Base-by-base conservation (phyloP, 2,888 invertebrate genomes). In the Microdon myrmicae region DNA sequence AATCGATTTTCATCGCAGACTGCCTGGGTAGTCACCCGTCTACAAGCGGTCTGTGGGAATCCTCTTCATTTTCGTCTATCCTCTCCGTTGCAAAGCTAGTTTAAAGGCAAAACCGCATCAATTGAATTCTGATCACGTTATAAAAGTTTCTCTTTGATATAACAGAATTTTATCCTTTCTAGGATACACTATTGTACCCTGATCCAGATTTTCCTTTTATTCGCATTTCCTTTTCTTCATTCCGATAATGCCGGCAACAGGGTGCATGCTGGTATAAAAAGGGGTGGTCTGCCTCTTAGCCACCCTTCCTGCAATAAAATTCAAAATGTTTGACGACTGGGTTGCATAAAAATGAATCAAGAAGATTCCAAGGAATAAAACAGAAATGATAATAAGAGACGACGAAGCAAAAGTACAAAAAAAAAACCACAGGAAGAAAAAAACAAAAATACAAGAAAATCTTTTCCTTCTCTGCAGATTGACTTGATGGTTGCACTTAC, bases 51-150 rank as follows among this genome's bases (percentile, higher is more conserved):
- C n/a, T n/a, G n/a, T n/a, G n/a, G n/a, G n/a, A n/a, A n/a, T n/a
- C n/a, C n/a, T n/a, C n/a, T n/a, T n/a, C n/a, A n/a, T n/a, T n/a
- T n/a, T n/a, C n/a, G n/a, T n/a, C n/a, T n/a, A n/a, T n/a, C n/a
- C n/a, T n/a, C n/a, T n/a, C n/a, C n/a, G n/a, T n/a, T n/a, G n/a
- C n/a, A 66, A 66, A 59, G 66, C 66, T 44, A 66, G 66, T 66
- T 66, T 59, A 66, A 59, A 66, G 48, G 59, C 59, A 59, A 66
- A 66, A 59, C 66, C 66, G 66, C 66, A 66, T 66, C 66, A 66
- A 66, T 66, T 66, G 66, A 66, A 66, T 66, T 66, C 66, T 66
- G 66, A 66, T 66, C 66, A 66, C 66, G 66, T 66, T 66, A n/a
- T 59, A 66, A 66, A 66, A 66, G 66, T 66, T 66, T 66, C 66